Evolutionary conservation across 2,113 vertebrate species (phyloP).

Genomic region (Hippotragus niger): DNA sequence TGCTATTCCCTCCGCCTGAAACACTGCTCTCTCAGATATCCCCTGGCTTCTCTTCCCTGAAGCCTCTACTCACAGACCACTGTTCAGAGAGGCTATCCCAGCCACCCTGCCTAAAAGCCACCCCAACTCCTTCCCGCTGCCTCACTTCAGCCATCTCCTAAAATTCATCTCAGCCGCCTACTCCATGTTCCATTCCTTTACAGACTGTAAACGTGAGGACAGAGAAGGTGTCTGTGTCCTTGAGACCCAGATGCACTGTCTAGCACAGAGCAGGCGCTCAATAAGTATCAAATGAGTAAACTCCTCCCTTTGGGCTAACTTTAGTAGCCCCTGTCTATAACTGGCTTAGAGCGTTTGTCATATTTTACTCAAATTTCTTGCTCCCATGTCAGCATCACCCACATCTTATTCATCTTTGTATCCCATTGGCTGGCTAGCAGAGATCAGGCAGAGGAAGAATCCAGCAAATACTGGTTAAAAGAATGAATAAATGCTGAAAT

Average conservation of each 20-base stretch:
- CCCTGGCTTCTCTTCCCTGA: accelerated
- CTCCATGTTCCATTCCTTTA: accelerated
- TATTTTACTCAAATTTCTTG: no score
- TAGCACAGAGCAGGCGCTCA: neutral
- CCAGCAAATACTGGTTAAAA: neutral
- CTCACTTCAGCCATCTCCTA: neutral
- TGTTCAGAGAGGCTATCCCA: neutral
- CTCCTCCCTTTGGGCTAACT: accelerated
- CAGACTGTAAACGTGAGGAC: accelerated
- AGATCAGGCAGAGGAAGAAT: neutral
- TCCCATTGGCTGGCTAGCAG: neutral
- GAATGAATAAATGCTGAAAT: neutral
- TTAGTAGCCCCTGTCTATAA: no score
- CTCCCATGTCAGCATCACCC: neutral
- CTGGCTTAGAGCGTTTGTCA: neutral
- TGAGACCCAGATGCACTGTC: neutral
- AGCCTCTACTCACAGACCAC: neutral
- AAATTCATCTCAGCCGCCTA: accelerated
- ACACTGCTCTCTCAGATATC: accelerated
- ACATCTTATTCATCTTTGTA: neutral
- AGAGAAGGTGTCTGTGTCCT: neutral
- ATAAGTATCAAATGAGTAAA: accelerated
- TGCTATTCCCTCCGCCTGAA: neutral
- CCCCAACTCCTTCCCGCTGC: neutral
- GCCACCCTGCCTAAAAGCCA: neutral